These are phyloP conservation scores for Dasysyrphus albostriatus DNA, from an alignment of 2,888 invertebrate species.

Conservation along the genomic window DNA sequence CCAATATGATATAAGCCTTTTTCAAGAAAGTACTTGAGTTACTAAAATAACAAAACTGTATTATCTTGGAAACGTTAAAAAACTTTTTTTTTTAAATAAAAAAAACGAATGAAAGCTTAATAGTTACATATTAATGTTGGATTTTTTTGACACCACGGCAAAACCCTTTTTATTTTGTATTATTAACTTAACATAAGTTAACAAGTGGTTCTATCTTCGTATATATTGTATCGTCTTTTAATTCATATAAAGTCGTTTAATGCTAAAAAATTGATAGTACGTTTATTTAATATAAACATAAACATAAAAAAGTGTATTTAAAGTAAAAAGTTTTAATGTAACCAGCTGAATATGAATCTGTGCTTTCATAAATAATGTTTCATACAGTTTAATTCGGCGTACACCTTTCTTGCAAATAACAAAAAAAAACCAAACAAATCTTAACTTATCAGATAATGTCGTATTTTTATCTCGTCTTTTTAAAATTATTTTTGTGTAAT, in stretches of 20 bases:
- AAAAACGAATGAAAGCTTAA: background rate
- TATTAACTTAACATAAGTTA: too few relatives aligned
- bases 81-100: too few relatives aligned
- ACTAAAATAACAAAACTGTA: background rate
- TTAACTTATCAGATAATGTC: background rate
- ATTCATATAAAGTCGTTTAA: too few relatives aligned
- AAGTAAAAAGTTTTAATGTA: background rate
- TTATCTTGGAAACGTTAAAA: too few relatives aligned
- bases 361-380: background rate
- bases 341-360: background rate
- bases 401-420: too few relatives aligned
- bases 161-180: too few relatives aligned
- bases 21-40: background rate
- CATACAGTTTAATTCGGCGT: too few relatives aligned
- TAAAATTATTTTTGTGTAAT: background rate
- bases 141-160: too few relatives aligned
- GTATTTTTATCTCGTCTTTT: background rate
- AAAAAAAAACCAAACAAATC: background rate
- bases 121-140: background rate
- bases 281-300: background rate
- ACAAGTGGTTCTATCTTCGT: too few relatives aligned
- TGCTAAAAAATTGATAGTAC: background rate
- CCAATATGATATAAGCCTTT: constrained; percentile 43
- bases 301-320: background rate
- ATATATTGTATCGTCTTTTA: too few relatives aligned